Conservation (phyloP, 2,113 vertebrate genomes). For the Ophiodon elongatus region DNA sequence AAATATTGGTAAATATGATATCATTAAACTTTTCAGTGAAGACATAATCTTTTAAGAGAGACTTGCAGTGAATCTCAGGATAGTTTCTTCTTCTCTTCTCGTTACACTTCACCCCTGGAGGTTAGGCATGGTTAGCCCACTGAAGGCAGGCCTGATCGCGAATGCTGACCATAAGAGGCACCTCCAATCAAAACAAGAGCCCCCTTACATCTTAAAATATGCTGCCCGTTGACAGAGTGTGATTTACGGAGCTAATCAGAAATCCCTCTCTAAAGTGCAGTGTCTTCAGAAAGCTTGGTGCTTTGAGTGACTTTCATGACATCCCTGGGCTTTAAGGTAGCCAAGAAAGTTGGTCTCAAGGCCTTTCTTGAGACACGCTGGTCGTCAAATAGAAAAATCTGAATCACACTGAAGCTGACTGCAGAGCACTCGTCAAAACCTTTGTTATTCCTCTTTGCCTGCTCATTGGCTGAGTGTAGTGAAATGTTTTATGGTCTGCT, state of each 20-base stretch:
- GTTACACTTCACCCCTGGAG: not conserved
- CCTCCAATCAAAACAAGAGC: not conserved
- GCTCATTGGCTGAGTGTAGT: conserved; percentile 11
- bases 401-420: not conserved
- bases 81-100: not conserved
- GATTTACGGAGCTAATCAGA: not conserved
- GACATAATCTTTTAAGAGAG: not conserved
- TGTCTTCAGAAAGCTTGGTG: not conserved
- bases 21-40: not conserved
- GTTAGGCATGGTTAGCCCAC: not conserved
- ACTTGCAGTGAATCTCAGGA: not conserved
- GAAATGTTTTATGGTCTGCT: conserved; percentile 19
- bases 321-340: not conserved
- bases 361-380: not conserved
- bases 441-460: not conserved
- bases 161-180: not conserved
- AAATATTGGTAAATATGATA: no score
- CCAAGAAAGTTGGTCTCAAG: not conserved
- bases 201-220: not conserved
- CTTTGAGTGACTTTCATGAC: not conserved
- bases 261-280: not conserved
- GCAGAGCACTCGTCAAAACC: not conserved
- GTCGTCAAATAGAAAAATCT: conserved; percentile 8
- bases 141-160: not conserved
- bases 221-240: not conserved